A percentile compares a stretch with the other conserved stretches of the same genome.
phyloP scores from a whole-genome alignment of 2,113 vertebrate species.

The Mustelus asterias region DNA sequence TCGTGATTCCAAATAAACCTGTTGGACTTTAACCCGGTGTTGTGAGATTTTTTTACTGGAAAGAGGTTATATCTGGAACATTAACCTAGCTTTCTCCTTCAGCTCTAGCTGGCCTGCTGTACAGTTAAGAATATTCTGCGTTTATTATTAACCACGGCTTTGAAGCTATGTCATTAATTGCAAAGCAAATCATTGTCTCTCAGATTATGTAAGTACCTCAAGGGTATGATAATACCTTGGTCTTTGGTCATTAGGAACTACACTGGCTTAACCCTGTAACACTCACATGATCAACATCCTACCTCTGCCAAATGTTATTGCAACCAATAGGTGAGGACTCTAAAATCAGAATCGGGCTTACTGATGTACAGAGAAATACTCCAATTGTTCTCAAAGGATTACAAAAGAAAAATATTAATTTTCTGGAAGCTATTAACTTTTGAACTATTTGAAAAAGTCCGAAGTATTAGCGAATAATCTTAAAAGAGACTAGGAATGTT shows the following conservation, averaged over 20 bases:
- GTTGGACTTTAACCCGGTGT: no score
- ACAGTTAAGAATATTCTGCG: not conserved
- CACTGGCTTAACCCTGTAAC: not conserved
- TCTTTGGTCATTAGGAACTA: not conserved
- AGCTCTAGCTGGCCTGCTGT: not conserved
- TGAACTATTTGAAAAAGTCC: constrained; percentile 21
- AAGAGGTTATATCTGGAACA: not conserved
- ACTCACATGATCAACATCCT: not conserved
- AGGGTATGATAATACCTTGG: not conserved
- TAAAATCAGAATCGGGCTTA: not conserved
- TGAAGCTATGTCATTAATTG: not conserved
- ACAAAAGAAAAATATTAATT: constrained; percentile 7
- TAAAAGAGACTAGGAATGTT: constrained; percentile 17
- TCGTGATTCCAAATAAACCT: no score
- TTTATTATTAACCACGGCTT: not conserved
- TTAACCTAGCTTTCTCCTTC: not conserved
- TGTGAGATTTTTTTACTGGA: not conserved
- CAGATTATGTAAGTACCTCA: not conserved
- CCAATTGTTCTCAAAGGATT: not conserved
- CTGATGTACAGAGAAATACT: not conserved
- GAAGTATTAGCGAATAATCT: not conserved
- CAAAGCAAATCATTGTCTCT: not conserved
- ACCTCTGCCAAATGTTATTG: not conserved
- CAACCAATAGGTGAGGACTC: not conserved
- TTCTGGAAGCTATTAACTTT: not conserved